Evolutionary conservation across 2,113 vertebrate species (phyloP).

Genomic region (Macrotis lagotis): DNA sequence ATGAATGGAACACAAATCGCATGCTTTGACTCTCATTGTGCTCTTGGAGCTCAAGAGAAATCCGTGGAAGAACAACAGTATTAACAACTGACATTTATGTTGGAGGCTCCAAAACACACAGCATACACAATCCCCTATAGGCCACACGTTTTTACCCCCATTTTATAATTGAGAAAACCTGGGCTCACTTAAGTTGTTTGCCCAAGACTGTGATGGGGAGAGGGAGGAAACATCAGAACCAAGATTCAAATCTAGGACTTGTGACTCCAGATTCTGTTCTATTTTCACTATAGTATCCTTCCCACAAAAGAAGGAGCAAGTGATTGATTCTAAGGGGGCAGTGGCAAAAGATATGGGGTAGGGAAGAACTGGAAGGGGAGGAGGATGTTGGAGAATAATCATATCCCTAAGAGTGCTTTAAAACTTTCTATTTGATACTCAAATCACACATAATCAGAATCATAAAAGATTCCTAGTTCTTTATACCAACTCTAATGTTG

Average conservation of each 20-base stretch:
- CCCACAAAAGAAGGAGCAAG: background rate
- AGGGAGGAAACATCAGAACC: background rate
- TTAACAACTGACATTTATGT: background rate
- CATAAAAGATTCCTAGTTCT: background rate
- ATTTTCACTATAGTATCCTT: background rate
- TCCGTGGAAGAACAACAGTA: background rate
- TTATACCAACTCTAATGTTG: background rate
- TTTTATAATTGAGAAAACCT: background rate
- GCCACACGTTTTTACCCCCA: background rate
- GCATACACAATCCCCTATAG: background rate
- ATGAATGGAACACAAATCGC: background rate
- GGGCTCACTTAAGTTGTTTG: background rate
- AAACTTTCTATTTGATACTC: background rate
- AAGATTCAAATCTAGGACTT: background rate
- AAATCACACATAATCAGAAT: background rate
- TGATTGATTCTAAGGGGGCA: background rate
- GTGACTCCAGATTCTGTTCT: background rate
- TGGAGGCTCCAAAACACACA: background rate
- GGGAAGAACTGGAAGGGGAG: too few relatives aligned
- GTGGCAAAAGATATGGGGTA: background rate
- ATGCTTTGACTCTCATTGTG: background rate
- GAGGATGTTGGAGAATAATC: too few relatives aligned
- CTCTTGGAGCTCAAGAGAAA: background rate
- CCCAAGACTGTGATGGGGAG: background rate
- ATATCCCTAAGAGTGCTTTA: background rate